phyloP scores from a whole-genome alignment of 1,140 invertebrate species.

The Zaprionus nigranus region DNA sequence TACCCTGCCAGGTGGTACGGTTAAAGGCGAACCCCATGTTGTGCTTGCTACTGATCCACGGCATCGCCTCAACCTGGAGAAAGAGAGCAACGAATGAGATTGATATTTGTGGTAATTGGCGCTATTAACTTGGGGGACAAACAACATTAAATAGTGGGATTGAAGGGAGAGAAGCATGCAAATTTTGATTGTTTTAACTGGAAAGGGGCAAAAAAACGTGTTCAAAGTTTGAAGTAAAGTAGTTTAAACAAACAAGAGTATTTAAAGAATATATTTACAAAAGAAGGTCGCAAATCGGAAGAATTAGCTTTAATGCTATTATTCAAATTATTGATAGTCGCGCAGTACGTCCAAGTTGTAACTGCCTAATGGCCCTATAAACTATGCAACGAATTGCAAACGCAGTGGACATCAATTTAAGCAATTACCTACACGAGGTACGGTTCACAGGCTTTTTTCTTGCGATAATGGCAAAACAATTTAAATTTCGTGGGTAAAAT shows the following conservation, averaged over 20 bases:
- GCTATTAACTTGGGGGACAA: background rate
- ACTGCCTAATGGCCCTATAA: background rate
- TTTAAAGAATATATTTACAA: constrained; percentile 8
- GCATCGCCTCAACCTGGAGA: constrained; percentile 94
- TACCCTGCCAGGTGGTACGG: constrained; percentile 92
- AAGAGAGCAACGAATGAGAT: constrained; percentile 1
- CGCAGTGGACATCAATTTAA: background rate
- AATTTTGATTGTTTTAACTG: constrained; percentile 54
- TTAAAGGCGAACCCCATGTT: constrained; percentile 99
- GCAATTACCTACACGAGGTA: background rate
- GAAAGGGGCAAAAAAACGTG: constrained; percentile 30
- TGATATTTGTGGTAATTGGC: background rate
- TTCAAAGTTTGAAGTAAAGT: background rate
- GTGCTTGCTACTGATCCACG: constrained; percentile 98
- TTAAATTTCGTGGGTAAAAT: background rate
- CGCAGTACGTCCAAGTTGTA: background rate
- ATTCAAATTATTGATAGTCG: background rate
- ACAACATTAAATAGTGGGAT: constrained; percentile 23
- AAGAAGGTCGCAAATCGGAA: background rate
- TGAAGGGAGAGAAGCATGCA: constrained; percentile 48
- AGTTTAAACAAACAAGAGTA: background rate
- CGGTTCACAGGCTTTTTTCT: no score
- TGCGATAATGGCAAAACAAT: no score
- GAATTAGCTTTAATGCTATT: background rate
- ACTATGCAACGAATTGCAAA: background rate